Evolutionary conservation across 2,113 vertebrate genomes (phyloP).

Genomic region (Lycaon pictus): DNA sequence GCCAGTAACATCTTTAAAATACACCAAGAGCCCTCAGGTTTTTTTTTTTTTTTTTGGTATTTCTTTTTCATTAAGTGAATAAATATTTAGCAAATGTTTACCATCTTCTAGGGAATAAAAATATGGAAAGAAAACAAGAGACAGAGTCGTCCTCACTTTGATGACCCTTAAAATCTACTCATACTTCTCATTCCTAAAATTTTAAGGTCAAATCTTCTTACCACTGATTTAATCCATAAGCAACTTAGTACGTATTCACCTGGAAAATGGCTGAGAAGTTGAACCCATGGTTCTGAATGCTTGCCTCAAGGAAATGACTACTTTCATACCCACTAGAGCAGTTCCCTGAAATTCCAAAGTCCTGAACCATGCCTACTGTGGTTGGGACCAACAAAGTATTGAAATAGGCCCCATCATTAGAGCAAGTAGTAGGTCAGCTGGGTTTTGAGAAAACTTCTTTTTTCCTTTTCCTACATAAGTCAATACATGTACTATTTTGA

Average conservation of each 20-base stretch:
- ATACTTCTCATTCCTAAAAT: neutral
- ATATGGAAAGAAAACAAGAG: neutral
- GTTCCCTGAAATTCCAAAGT: neutral
- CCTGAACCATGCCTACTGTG: neutral
- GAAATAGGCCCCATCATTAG: neutral
- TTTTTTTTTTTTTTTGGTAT: neutral
- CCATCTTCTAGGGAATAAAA: neutral
- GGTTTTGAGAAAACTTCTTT: neutral
- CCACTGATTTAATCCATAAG: neutral
- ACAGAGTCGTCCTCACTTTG: neutral
- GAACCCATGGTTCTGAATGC: neutral
- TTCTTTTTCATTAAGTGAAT: neutral
- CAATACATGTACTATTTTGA: neutral
- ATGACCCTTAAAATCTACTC: constrained; percentile 22
- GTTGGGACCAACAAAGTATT: neutral
- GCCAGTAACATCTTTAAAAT: neutral
- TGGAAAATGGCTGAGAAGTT: neutral
- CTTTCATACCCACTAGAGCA: neutral
- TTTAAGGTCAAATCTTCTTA: neutral
- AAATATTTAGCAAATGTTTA: neutral
- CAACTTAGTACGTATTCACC: neutral
- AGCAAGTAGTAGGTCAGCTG: neutral
- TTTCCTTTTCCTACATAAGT: neutral
- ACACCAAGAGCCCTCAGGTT: neutral
- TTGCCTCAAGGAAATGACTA: neutral